phyloP scores from a whole-genome alignment of 2,113 vertebrate species.

The Phalacrocorax carbo region DNA sequence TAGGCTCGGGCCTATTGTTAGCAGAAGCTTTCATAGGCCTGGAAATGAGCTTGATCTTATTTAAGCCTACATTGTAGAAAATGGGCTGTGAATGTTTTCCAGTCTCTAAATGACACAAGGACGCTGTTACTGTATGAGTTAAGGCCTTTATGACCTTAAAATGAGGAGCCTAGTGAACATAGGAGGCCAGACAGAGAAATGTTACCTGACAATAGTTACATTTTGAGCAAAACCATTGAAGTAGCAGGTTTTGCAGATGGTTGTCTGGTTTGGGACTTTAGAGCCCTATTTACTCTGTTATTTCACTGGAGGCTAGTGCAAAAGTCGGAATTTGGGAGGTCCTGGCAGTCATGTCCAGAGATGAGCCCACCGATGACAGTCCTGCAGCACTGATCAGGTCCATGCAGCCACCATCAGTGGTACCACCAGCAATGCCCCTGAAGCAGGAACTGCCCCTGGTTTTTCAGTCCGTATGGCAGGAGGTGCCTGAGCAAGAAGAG shows the following conservation, averaged over 20 bases:
- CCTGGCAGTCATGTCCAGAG: neutral
- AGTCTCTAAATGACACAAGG: neutral
- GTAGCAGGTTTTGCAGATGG: neutral
- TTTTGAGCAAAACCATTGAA: neutral
- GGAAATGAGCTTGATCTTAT: neutral
- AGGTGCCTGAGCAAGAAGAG: neutral
- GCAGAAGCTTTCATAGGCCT: neutral
- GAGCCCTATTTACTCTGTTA: neutral
- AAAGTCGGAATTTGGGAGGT: neutral
- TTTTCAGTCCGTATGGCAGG: fast-evolving
- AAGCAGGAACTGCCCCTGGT: neutral
- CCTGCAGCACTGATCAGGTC: neutral
- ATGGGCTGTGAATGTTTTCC: neutral
- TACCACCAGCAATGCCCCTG: neutral
- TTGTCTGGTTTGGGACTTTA: neutral
- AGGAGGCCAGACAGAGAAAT: neutral
- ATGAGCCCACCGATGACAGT: neutral
- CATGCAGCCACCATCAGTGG: neutral
- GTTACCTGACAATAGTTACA: neutral
- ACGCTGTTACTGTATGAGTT: neutral
- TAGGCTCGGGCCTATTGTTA: neutral
- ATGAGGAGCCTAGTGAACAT: neutral
- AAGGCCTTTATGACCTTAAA: neutral
- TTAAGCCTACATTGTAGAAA: neutral
- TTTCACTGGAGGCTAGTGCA: neutral